Percentiles rank a stretch among this genome's conserved stretches.
Conservation (phyloP, 2,888 invertebrate genomes). For the Neuroscelio doddi region DNA sequence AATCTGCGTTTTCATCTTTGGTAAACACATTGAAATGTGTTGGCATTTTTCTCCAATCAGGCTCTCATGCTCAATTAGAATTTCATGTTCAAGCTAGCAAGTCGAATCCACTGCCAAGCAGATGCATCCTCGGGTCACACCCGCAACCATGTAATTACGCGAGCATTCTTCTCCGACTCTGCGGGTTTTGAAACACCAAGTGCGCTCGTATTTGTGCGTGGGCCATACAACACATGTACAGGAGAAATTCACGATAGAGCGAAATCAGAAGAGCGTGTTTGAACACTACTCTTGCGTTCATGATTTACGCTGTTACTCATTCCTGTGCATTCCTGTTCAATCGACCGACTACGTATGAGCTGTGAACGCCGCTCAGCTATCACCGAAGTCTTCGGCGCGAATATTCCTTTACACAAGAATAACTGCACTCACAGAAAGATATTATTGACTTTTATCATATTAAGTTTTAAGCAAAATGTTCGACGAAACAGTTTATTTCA, state of each 20-base stretch:
- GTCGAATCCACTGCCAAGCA: constrained; percentile 18
- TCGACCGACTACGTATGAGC: not conserved
- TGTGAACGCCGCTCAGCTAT: no score
- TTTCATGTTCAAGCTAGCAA: constrained; percentile 4
- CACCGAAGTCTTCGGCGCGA: no score
- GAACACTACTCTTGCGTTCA: constrained; percentile 39
- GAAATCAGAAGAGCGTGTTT: constrained; percentile 18
- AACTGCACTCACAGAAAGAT: no score
- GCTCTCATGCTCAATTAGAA: constrained; percentile 1
- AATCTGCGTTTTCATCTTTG: not conserved
- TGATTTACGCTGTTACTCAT: constrained; percentile 58
- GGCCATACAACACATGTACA: constrained; percentile 20
- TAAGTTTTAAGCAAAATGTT: no score
- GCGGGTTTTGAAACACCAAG: constrained; percentile 29
- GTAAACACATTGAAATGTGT: not conserved
- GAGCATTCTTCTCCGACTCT: constrained; percentile 43
- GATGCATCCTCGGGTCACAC: constrained; percentile 48
- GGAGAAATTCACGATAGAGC: constrained; percentile 6
- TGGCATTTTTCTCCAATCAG: not conserved
- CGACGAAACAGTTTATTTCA: no score
- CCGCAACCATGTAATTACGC: constrained; percentile 56
- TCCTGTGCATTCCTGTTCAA: constrained; percentile 47
- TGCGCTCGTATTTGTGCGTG: constrained; percentile 30
- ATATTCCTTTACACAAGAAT: no score
- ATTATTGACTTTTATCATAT: no score